Evolutionary conservation across 2,797 vertebrate genomes (phyloP).

Genomic region (Meda fulgida): DNA sequence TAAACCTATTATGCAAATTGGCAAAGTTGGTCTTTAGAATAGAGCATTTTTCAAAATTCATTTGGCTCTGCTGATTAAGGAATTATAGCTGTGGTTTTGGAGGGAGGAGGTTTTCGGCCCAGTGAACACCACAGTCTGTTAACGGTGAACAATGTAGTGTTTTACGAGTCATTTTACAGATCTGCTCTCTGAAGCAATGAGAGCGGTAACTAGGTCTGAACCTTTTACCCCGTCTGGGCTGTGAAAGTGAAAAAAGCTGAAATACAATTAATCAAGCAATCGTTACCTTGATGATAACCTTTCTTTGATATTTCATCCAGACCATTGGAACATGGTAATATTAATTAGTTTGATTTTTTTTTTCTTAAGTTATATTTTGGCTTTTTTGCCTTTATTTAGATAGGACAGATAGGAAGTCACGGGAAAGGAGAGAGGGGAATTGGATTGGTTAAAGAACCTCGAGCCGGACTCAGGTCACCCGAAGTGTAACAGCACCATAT

Average conservation of each 20-base stretch:
- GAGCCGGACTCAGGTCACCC: too few relatives aligned
- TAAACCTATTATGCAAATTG: slow-evolving; percentile 53
- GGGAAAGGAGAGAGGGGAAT: neutral
- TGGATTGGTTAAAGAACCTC: neutral
- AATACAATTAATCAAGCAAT: neutral
- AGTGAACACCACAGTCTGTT: slow-evolving; percentile 42
- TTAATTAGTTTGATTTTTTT: neutral
- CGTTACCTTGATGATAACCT: neutral
- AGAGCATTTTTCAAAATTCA: slow-evolving; percentile 44
- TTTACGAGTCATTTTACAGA: slow-evolving; percentile 53
- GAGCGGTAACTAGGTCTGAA: neutral
- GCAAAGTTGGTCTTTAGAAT: slow-evolving; percentile 42
- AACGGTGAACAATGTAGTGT: slow-evolving; percentile 51
- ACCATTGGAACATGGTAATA: neutral
- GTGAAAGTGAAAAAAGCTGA: neutral
- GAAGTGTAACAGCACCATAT: too few relatives aligned
- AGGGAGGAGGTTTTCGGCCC: neutral
- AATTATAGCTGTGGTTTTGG: slow-evolving; percentile 39
- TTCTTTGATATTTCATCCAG: neutral
- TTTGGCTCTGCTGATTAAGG: slow-evolving; percentile 49
- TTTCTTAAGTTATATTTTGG: neutral
- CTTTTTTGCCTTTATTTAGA: neutral
- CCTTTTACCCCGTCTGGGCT: neutral
- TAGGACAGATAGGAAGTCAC: neutral
- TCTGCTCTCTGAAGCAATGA: slow-evolving; percentile 21